Evolutionary conservation across 2,113 vertebrate genomes (phyloP).

Genomic region (Gracilinanus agilis): DNA sequence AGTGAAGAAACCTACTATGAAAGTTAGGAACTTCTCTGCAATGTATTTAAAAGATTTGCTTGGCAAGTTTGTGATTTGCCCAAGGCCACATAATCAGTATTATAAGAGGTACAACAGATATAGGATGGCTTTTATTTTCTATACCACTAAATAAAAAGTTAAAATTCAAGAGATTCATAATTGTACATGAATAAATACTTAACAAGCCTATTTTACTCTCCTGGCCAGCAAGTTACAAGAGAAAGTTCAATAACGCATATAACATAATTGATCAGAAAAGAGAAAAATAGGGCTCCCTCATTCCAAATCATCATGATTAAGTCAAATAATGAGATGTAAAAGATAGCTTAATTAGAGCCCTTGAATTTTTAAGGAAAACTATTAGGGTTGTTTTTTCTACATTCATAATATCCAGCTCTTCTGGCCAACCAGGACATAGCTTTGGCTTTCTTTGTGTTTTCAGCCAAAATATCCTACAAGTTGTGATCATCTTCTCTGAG

Average conservation of each 20-base stretch:
- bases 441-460: neutral
- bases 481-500: neutral
- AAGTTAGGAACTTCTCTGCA: neutral
- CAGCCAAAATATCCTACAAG: neutral
- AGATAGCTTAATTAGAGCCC: neutral
- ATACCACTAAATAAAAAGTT: neutral
- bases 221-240: neutral
- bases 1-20: neutral
- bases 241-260: conserved; percentile 59
- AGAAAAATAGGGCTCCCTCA: conserved; percentile 47
- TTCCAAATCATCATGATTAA: conserved; percentile 62
- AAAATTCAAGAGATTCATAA: neutral
- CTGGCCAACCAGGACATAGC: neutral
- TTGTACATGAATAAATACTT: neutral
- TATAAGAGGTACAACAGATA: neutral
- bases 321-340: conserved; percentile 60
- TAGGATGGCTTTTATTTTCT: neutral
- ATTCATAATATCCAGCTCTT: neutral
- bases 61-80: neutral
- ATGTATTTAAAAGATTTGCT: neutral
- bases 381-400: neutral
- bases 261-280: conserved; percentile 51
- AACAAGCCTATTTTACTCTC: neutral
- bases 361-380: conserved; percentile 35
- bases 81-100: neutral